Base-by-base conservation (phyloP, 2,888 invertebrate genomes). In the Eubasilissa splendida region DNA sequence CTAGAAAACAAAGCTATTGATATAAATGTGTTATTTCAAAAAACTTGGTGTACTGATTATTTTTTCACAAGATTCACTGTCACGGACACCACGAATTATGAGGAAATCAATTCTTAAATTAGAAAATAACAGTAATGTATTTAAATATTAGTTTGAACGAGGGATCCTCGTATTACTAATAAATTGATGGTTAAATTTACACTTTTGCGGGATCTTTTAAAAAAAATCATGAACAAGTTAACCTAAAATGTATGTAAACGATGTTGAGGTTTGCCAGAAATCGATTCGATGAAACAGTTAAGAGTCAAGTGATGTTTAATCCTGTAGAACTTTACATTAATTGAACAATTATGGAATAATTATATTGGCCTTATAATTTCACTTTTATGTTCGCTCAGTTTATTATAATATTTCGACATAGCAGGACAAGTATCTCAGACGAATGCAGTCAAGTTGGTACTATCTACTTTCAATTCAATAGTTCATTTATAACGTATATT, bases 361-460 rank as follows among this genome's bases (percentile, higher is more conserved):
- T 70, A 22, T 50, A 53, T 1, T 14, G 9, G 11, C 53, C 14
- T 50, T 63, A 53, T 71, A 31, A 33, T 65, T 33, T 12, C 11
- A 31, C 54, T 56, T 71, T 73, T 73, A 42, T 70, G 53, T 73
- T 33, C 71, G 71, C 56, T 73, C 56, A 73, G 42, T 42, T 42
- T 42, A 42, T 42, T 42, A 42, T 42, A 42, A 1, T 73, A 73
- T 73, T 56, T 58, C 56, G 56, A 22, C 71, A 73, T 73, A 73
- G 71, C 14, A 71, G 52, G 11, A 14, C 31, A 33, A n/a, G 53
- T 42, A 73, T 73, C 56, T 4, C 7, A 70, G 33, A 56, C 71
- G 56, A 73, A 73, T 73, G 71, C 71, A 73, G 31, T 56, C 71
- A 73, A 73, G 31, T 33, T 73, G 33, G 71, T 31, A 31, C 54